These are phyloP conservation scores for Scolopax bukidnonensis DNA, from an alignment of 2,797 vertebrate genomes.

Conservation along the genomic window DNA sequence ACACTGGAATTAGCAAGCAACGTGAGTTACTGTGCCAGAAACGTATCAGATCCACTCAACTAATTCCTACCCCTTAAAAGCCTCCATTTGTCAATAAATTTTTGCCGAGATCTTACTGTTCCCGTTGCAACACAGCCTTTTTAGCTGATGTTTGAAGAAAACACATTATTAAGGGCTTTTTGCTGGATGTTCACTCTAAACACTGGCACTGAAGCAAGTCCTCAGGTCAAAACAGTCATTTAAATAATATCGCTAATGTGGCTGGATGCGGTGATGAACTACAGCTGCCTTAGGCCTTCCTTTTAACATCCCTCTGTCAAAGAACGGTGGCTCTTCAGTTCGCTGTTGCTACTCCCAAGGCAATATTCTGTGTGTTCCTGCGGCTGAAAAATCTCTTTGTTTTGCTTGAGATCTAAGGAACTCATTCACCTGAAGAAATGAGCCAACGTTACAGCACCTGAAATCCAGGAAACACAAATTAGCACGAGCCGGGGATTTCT, in stretches of 20 bases:
- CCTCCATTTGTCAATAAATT: background rate
- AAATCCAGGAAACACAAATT: background rate
- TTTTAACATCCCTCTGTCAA: background rate
- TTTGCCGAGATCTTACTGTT: background rate
- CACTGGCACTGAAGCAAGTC: background rate
- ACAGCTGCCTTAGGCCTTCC: background rate
- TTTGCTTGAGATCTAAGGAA: background rate
- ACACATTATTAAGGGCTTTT: background rate
- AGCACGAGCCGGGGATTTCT: background rate
- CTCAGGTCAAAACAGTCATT: constrained; percentile 7
- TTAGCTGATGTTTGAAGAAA: background rate
- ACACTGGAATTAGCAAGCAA: background rate
- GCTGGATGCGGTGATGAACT: background rate
- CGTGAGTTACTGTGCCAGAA: background rate
- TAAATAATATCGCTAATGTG: constrained; percentile 19
- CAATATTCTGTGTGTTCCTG: background rate
- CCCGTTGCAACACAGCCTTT: background rate
- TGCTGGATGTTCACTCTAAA: background rate
- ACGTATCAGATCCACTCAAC: background rate
- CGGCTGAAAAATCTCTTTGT: background rate
- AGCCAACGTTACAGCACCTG: background rate
- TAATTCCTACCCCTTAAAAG: constrained; percentile 9
- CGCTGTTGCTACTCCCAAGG: background rate
- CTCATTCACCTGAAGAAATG: constrained; percentile 20
- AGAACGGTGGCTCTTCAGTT: background rate